phyloP scores from a whole-genome alignment of 2,888 invertebrate genomes.

The Phalera bucephala region DNA sequence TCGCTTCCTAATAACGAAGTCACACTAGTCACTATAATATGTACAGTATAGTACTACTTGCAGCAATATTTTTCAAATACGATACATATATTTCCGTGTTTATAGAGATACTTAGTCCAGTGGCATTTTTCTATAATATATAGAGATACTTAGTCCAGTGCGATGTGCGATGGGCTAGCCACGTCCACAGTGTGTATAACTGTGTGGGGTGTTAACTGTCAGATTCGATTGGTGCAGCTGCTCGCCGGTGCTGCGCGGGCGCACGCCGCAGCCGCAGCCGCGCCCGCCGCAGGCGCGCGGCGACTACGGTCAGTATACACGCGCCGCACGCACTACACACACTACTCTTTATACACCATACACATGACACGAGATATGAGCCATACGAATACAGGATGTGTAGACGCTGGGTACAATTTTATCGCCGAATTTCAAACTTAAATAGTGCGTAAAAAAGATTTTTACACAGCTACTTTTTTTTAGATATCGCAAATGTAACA shows the following conservation, averaged over 20 bases:
- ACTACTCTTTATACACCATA: not conserved
- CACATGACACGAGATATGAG: slow-evolving; percentile 7
- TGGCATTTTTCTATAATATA: too few species aligned
- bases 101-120: too few species aligned
- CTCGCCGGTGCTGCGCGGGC: slow-evolving; percentile 88
- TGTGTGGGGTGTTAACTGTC: slow-evolving; percentile 65
- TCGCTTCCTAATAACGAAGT: not conserved
- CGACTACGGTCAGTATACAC: slow-evolving; percentile 92
- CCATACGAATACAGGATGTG: slow-evolving; percentile 11
- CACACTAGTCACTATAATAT: too few species aligned
- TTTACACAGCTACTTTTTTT: too few species aligned
- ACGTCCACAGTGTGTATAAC: slow-evolving; percentile 44
- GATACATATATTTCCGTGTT: too few species aligned
- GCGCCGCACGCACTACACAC: slow-evolving; percentile 18
- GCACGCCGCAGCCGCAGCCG: slow-evolving; percentile 77
- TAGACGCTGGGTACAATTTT: slow-evolving; percentile 23
- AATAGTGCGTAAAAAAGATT: too few species aligned
- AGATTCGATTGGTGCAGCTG: slow-evolving; percentile 83
- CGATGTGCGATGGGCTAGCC: slow-evolving; percentile 5
- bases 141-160: too few species aligned
- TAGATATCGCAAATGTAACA: too few species aligned
- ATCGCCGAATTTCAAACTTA: too few species aligned
- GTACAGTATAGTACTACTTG: too few species aligned
- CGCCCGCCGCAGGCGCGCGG: slow-evolving; percentile 88
- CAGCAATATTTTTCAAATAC: too few species aligned